phyloP scores from a whole-genome alignment of 2,113 vertebrate genomes.

The Xyliphius kryptos region DNA sequence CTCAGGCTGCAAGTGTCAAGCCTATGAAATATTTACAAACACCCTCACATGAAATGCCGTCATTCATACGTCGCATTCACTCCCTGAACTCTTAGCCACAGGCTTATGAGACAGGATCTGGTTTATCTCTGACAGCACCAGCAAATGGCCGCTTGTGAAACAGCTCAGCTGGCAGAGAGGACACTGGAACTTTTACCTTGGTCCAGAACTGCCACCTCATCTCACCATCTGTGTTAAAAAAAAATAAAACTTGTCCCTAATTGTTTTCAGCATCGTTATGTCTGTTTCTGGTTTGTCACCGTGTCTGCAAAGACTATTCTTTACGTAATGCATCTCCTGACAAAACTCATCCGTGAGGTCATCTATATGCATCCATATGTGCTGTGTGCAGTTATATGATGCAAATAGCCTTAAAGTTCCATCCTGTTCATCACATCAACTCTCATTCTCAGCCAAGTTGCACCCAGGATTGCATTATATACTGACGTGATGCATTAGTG shows the following conservation, averaged over 20 bases:
- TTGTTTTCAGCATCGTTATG: neutral
- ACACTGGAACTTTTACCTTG: neutral
- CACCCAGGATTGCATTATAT: slow-evolving; percentile 16
- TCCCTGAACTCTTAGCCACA: slow-evolving; percentile 4
- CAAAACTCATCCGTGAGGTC: slow-evolving; percentile 5
- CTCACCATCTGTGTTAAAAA: neutral
- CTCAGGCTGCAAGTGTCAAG: too few relatives aligned
- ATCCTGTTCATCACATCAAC: slow-evolving; percentile 2
- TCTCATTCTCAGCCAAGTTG: slow-evolving; percentile 8
- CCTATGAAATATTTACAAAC: slow-evolving; percentile 23
- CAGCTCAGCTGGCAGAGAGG: slow-evolving; percentile 8
- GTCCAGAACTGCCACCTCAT: too few relatives aligned
- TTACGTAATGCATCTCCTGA: too few relatives aligned
- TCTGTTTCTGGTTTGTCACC: too few relatives aligned
- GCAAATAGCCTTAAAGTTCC: neutral
- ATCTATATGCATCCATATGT: neutral
- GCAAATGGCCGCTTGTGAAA: slow-evolving; percentile 4
- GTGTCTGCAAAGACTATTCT: too few relatives aligned
- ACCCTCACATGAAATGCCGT: too few relatives aligned
- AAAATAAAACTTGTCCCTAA: too few relatives aligned
- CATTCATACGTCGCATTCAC: neutral
- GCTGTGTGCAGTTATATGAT: neutral
- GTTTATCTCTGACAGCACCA: slow-evolving; percentile 10
- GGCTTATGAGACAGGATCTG: slow-evolving; percentile 12
- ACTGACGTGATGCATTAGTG: neutral